Evolutionary conservation across 2,888 invertebrate genomes (phyloP).

Genomic region (Chalcosyrphus nemorum): DNA sequence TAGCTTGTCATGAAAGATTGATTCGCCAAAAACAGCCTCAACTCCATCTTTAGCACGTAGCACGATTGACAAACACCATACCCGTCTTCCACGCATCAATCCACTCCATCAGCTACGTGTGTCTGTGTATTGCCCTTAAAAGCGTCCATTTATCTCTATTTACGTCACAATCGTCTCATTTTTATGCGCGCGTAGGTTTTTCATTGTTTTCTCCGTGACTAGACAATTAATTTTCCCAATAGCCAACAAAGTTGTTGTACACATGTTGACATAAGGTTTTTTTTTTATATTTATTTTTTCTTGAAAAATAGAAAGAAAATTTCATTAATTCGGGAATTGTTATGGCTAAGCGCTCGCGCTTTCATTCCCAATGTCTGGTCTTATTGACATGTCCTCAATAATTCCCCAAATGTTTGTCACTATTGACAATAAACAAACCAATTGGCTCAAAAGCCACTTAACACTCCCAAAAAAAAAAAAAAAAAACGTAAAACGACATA

Average conservation of each 20-base stretch:
- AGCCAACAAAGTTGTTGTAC: not conserved
- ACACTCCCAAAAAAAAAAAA: slow-evolving; percentile 30
- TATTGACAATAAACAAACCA: slow-evolving; percentile 63
- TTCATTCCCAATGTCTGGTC: not conserved
- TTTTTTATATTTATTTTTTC: too few species aligned
- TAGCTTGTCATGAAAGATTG: not conserved
- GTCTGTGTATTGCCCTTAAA: slow-evolving; percentile 21
- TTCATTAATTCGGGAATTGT: slow-evolving; percentile 43
- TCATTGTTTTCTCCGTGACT: slow-evolving; percentile 38
- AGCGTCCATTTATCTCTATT: slow-evolving; percentile 27
- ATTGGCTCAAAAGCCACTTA: slow-evolving; percentile 58
- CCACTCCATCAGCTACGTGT: slow-evolving; percentile 3
- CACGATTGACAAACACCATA: not conserved
- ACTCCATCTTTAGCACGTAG: not conserved
- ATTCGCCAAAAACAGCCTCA: not conserved
- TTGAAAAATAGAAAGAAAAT: not conserved
- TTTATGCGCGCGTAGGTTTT: slow-evolving; percentile 28
- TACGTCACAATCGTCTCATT: slow-evolving; percentile 33
- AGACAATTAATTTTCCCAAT: slow-evolving; percentile 39
- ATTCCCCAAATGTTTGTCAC: slow-evolving; percentile 48
- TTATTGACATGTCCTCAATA: slow-evolving; percentile 56
- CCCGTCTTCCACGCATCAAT: not conserved
- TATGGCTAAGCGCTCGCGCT: slow-evolving; percentile 1
- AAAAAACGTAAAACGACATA: slow-evolving; percentile 12
- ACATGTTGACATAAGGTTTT: slow-evolving; percentile 34